phyloP scores from a whole-genome alignment of 1,140 invertebrate genomes.

The Calosoma granatense region DNA sequence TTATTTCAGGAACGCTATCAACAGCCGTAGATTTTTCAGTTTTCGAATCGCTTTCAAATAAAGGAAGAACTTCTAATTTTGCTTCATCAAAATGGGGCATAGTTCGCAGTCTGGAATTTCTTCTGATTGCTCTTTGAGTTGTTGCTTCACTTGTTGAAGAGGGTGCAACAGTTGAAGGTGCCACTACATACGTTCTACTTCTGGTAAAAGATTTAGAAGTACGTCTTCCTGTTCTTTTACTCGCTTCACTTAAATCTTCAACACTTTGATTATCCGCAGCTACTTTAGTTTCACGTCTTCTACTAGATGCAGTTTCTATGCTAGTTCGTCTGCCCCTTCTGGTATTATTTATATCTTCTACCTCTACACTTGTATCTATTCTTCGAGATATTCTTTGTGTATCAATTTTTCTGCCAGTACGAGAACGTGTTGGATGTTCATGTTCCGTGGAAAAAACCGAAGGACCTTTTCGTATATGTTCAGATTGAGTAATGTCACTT shows the following conservation, averaged over 20 bases:
- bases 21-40: constrained; percentile 10
- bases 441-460: background rate
- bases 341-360: background rate
- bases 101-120: background rate
- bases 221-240: background rate
- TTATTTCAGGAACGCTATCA: background rate
- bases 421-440: background rate
- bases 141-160: background rate
- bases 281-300: background rate
- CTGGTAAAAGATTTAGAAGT: background rate
- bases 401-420: background rate
- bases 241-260: background rate
- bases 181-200: background rate
- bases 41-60: constrained; percentile 28
- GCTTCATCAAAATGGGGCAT: constrained; percentile 23
- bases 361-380: background rate
- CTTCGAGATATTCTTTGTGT: background rate
- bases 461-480: background rate
- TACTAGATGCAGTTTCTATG: background rate
- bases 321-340: background rate
- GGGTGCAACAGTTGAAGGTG: background rate
- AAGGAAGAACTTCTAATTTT: constrained; percentile 28
- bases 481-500: background rate
- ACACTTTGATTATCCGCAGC: background rate
- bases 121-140: background rate